A percentile compares a stretch with the other conserved stretches of the same genome.
Evolutionary conservation across 1,140 invertebrate genomes (phyloP).

Genomic region (Ceratoteleas bidentatus): DNA sequence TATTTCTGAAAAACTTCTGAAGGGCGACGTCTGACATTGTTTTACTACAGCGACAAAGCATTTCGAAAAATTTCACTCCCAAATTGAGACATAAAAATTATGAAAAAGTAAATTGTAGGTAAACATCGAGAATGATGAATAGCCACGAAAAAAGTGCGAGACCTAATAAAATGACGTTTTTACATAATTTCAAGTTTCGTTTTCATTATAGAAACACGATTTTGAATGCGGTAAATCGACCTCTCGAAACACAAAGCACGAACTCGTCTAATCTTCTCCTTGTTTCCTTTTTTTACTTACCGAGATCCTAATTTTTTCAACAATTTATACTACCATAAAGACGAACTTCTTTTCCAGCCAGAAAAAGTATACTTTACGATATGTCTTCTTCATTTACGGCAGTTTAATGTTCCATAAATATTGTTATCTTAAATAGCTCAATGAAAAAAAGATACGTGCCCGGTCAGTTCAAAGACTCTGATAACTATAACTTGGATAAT

Average conservation of each 20-base stretch:
- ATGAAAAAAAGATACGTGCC: conserved; percentile 2
- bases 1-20: too few relatives aligned
- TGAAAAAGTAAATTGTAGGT: too few relatives aligned
- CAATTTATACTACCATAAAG: conserved; percentile 17
- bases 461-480: background rate
- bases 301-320: conserved; percentile 16
- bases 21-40: too few relatives aligned
- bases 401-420: conserved; percentile 29
- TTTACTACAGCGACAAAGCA: too few relatives aligned
- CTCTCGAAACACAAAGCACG: background rate
- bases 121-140: too few relatives aligned
- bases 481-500: conserved; percentile 5
- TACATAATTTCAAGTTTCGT: background rate
- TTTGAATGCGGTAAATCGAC: conserved; percentile 4
- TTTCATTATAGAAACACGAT: too few relatives aligned
- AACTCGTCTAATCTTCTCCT: conserved; percentile 1
- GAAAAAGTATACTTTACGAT: conserved; percentile 16
- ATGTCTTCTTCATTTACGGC: conserved; percentile 13
- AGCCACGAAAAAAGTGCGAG: too few relatives aligned
- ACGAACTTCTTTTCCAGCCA: background rate
- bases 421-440: conserved; percentile 11
- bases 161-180: conserved; percentile 9
- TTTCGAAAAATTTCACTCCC: too few relatives aligned
- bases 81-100: too few relatives aligned
- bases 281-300: background rate